A percentile compares a stretch with the other conserved stretches of the same genome.
Conservation (phyloP, 2,113 vertebrate species). For the human (Homo sapiens) region GRCh38 chr14:82511001-82511500, state of each 20-base stretch:
- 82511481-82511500: no score
- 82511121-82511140: background rate
- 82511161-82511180: background rate
- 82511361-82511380: slow-evolving; percentile 53
- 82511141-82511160: background rate
- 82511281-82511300: slow-evolving; percentile 43
- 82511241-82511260: slow-evolving; percentile 38
- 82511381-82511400: slow-evolving; percentile 59
- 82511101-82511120: background rate
- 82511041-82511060: background rate
- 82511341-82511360: slow-evolving; percentile 56
- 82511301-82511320: slow-evolving; percentile 40
- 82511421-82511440: no score
- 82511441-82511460: no score
- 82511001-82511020: background rate
- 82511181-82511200: background rate
- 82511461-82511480: no score
- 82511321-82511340: slow-evolving; percentile 60
- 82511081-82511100: background rate
- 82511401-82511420: background rate
- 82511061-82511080: background rate
- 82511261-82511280: slow-evolving; percentile 45
- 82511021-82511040: background rate
- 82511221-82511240: background rate
- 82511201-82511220: slow-evolving; percentile 16